Evolutionary conservation across 2,888 invertebrate species (phyloP).

Genomic region (Pocota personata): DNA sequence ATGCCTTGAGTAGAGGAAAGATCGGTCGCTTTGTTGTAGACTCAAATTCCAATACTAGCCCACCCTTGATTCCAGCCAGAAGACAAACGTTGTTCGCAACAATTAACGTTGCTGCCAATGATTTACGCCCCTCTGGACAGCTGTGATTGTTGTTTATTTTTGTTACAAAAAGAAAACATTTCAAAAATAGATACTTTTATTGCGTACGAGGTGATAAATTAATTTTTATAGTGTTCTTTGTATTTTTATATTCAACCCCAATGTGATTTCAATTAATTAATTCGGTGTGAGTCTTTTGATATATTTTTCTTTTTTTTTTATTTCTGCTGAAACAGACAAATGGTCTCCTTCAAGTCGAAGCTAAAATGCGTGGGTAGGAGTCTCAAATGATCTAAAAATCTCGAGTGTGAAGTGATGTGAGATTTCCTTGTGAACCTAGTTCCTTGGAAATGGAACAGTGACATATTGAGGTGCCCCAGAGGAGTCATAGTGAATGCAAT

Average conservation of each 20-base stretch:
- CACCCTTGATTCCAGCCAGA: background rate
- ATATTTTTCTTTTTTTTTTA: background rate
- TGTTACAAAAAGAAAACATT: background rate
- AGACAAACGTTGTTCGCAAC: background rate
- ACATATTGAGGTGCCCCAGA: background rate
- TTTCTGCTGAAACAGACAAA: background rate
- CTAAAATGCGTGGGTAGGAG: background rate
- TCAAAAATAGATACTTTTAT: constrained; percentile 14
- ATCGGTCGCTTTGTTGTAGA: background rate
- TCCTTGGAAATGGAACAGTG: background rate
- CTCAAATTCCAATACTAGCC: background rate
- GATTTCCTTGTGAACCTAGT: background rate
- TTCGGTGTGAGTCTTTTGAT: background rate
- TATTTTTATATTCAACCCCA: background rate
- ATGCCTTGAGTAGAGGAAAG: background rate
- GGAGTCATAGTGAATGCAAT: background rate
- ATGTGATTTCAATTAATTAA: constrained; percentile 10
- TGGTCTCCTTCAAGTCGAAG: background rate
- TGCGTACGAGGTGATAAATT: constrained; percentile 8
- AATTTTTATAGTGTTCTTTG: constrained; percentile 14
- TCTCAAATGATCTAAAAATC: background rate
- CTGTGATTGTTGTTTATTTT: constrained; percentile 3
- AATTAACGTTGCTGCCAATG: background rate
- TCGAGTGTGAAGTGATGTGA: background rate
- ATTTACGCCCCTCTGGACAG: background rate